Evolutionary conservation across 2,888 invertebrate genomes (phyloP).

Genomic region (Pardosa pseudoannulata): DNA sequence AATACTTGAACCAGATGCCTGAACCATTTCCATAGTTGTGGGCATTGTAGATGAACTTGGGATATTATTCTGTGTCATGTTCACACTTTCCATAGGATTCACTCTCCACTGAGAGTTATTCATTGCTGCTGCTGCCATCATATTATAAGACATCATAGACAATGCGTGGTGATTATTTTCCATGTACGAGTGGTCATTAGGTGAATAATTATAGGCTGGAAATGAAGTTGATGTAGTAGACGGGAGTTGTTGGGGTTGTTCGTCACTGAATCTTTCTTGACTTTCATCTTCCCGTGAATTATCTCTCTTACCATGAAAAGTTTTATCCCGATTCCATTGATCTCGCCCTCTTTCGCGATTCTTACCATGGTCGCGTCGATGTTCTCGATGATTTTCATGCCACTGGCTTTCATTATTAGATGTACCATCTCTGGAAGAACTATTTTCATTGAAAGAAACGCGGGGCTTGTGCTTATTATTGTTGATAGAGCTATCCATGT

Average conservation of each 20-base stretch:
- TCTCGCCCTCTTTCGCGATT: conserved; percentile 21
- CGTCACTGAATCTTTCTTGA: neutral
- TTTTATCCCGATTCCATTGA: conserved; percentile 6
- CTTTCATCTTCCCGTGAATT: conserved; percentile 9
- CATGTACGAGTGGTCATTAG: neutral
- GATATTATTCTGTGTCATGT: neutral
- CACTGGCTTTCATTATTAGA: neutral
- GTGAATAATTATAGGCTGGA: neutral
- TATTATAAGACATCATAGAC: conserved; percentile 25
- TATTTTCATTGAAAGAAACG: neutral
- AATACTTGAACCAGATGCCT: conserved; percentile 11
- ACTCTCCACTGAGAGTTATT: conserved; percentile 46
- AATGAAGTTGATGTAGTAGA: neutral
- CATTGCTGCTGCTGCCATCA: conserved; percentile 28
- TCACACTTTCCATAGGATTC: conserved; percentile 19
- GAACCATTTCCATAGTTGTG: conserved; percentile 31
- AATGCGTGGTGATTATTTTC: conserved; percentile 9
- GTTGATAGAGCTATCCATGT: neutral
- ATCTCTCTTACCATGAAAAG: neutral
- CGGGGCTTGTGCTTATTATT: neutral
- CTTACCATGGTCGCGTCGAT: conserved; percentile 10
- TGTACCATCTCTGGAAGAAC: neutral
- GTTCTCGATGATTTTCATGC: neutral
- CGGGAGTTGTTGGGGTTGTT: neutral
- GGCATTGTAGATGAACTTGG: conserved; percentile 4